These are phyloP conservation scores for Myotis vivesi DNA, from an alignment of 2,797 vertebrate species.

Conservation along the genomic window DNA sequence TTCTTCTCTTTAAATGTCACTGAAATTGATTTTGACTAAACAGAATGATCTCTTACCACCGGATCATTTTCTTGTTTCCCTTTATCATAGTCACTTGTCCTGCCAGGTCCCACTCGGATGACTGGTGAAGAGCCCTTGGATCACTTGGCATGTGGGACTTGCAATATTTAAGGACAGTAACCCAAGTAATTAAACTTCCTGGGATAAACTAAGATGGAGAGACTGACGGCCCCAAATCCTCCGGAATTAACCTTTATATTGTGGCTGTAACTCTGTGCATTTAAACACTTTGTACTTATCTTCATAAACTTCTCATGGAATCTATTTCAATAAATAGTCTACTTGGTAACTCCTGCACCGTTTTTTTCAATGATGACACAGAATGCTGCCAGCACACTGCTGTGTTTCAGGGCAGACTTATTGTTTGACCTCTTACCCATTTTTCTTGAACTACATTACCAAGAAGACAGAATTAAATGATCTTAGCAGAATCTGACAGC, in stretches of 20 bases:
- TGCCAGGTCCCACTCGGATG: not conserved
- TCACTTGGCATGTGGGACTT: not conserved
- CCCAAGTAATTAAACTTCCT: constrained; percentile 13
- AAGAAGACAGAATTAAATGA: constrained; percentile 54
- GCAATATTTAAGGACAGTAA: not conserved
- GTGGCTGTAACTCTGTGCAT: not conserved
- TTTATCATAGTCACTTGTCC: not conserved
- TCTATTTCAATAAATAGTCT: not conserved
- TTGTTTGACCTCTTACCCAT: constrained; percentile 36
- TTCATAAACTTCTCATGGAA: constrained; percentile 33
- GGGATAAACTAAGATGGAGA: not conserved
- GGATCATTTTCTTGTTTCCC: constrained; percentile 14
- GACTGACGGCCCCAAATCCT: not conserved
- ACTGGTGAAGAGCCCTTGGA: not conserved
- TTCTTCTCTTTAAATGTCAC: not conserved
- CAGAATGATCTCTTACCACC: not conserved
- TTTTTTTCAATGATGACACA: not conserved
- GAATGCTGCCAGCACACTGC: not conserved
- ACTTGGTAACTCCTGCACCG: not conserved
- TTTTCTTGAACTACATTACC: constrained; percentile 43
- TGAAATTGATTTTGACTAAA: not conserved
- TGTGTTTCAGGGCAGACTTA: not conserved
- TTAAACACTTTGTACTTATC: constrained; percentile 10
- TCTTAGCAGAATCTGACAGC: constrained; percentile 42
- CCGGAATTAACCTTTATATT: constrained; percentile 28